phyloP scores from a whole-genome alignment of 2,888 invertebrate species.

The Drosophila birchii region DNA sequence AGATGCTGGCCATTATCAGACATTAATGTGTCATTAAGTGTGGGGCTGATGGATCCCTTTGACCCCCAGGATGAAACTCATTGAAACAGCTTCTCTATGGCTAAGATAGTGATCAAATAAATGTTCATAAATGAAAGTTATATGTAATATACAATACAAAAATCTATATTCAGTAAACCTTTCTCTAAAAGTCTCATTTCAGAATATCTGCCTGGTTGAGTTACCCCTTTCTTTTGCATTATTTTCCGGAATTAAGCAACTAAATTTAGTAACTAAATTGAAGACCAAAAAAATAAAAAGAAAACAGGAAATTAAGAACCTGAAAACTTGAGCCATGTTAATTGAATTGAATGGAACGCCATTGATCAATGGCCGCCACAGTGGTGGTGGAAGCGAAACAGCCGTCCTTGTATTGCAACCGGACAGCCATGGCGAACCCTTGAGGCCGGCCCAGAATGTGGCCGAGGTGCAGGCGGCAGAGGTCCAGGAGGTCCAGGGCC shows the following conservation, averaged over 20 bases:
- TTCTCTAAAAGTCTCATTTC: not conserved
- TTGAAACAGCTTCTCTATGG: not conserved
- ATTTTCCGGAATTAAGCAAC: not conserved
- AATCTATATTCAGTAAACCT: not conserved
- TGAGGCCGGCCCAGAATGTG: not conserved
- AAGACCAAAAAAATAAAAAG: no score
- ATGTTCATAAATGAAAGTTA: not conserved
- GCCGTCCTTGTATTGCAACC: constrained; percentile 4
- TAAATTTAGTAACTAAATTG: not conserved
- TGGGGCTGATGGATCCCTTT: not conserved
- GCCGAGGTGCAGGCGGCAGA: not conserved
- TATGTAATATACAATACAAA: not conserved
- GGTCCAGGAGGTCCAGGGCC: not conserved
- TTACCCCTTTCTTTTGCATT: not conserved
- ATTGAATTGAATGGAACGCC: constrained; percentile 6
- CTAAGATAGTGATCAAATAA: no score
- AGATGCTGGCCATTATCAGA: constrained; percentile 1
- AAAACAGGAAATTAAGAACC: not conserved
- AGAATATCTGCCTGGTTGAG: not conserved
- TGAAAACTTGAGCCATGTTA: constrained; percentile 6
- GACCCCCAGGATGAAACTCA: not conserved
- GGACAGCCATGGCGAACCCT: not conserved
- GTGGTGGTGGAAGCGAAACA: constrained; percentile 46
- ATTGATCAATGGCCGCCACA: constrained; percentile 15
- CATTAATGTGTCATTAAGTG: not conserved